A percentile compares a stretch with the other conserved stretches of the same genome.
These are phyloP conservation scores for Rhinopithecus roxellana DNA, from an alignment of 2,113 vertebrate genomes.

Conservation along the genomic window DNA sequence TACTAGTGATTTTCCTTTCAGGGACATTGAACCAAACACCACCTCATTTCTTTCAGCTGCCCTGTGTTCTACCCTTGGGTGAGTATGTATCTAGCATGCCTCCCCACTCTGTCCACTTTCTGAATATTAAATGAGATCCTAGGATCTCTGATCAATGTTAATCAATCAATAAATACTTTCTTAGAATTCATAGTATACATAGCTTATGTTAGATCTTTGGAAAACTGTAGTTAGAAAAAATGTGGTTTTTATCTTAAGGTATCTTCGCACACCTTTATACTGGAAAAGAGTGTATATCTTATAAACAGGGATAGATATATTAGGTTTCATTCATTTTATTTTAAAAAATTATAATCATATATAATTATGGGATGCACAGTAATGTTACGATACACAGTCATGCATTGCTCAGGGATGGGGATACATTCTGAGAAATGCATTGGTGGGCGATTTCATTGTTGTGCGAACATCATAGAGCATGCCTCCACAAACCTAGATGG, in stretches of 20 bases:
- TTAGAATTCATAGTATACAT: constrained; percentile 31
- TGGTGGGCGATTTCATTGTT: too few relatives aligned
- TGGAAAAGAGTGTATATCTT: not conserved
- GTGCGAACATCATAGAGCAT: not conserved
- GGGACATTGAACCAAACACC: constrained; percentile 52
- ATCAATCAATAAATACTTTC: constrained; percentile 56
- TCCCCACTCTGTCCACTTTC: not conserved
- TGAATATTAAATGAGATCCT: constrained; percentile 64
- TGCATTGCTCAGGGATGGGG: not conserved
- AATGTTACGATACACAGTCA: not conserved
- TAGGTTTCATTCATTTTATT: not conserved
- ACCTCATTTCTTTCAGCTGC: constrained; percentile 57
- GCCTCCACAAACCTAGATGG: not conserved
- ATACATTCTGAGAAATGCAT: not conserved
- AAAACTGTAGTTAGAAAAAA: not conserved
- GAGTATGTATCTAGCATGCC: not conserved
- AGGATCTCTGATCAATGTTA: constrained; percentile 54
- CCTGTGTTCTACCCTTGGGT: constrained; percentile 33
- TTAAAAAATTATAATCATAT: not conserved
- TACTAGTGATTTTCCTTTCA: constrained; percentile 64
- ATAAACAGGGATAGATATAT: not conserved
- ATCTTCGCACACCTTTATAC: not conserved
- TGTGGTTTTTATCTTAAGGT: not conserved
- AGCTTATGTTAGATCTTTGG: not conserved
- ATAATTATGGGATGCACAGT: not conserved